Evolutionary conservation across 1,140 invertebrate genomes (phyloP).

Genomic region (Steinernema feltiae): DNA sequence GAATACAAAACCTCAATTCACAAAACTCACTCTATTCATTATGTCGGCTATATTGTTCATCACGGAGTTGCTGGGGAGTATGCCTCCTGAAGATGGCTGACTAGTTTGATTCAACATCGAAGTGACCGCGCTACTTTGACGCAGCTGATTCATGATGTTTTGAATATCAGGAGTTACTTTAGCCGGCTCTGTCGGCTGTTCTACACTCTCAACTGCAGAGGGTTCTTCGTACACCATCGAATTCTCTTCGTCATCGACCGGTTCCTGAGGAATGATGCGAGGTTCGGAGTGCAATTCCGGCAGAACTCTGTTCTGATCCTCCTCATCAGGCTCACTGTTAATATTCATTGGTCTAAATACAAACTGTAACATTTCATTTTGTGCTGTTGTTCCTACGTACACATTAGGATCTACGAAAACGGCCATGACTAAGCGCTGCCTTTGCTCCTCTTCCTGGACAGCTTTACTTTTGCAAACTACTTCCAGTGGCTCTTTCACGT

Average conservation of each 20-base stretch:
- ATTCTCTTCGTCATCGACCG: neutral
- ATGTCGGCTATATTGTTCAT: neutral
- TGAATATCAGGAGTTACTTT: neutral
- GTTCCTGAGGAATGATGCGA: neutral
- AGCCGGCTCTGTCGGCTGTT: neutral
- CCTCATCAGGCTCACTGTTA: neutral
- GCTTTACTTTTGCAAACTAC: neutral
- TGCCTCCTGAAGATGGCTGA: neutral
- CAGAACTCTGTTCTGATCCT: neutral
- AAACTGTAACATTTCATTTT: neutral
- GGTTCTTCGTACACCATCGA: neutral
- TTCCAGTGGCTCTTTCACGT: neutral
- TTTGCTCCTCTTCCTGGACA: neutral
- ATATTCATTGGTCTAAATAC: neutral
- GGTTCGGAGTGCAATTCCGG: neutral
- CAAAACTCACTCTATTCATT: neutral
- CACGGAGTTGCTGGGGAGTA: neutral
- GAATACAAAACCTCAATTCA: neutral
- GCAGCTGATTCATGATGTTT: neutral
- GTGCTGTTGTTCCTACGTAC: neutral
- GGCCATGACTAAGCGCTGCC: neutral
- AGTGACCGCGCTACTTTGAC: neutral
- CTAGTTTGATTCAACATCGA: neutral
- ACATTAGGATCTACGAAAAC: neutral
- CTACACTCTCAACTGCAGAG: neutral